Base-by-base conservation (phyloP, 2,888 invertebrate genomes). In the Dascillus cervinus region DNA sequence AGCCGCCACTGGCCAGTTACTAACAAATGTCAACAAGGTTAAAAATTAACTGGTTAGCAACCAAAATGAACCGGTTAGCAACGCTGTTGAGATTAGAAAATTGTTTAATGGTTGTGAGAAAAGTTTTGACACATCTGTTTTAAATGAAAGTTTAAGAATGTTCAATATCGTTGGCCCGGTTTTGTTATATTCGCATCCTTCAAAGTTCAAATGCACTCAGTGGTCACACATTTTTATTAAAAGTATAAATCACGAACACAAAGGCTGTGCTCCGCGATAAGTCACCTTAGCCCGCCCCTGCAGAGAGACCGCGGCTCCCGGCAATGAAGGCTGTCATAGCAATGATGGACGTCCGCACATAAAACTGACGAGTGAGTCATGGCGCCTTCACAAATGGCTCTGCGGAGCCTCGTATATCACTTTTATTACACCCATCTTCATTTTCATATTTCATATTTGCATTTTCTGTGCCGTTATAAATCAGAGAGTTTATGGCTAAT, bases 331-430 rank as follows among this genome's bases (percentile, higher is more conserved):
- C 73, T 75, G 78, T 78, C 77, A 75, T 62, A 56, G 65, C 50
- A 53, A 73, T 79, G 79, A 79, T 76, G 72, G 78, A 79, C 78
- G 76, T 77, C 74, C 67, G 67, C 62, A 72, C 71, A 77, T 77
- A 78, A 77, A 77, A 71, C 77, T 79, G 79, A 79, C 79, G 78
- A 78, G 76, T 72, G 75, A 72, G 66, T 67, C 66, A 71, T 66
- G 71, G 71, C 72, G 72, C 73, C 72, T 73, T 70, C 70, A 71
- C 74, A 73, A 79, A 79, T 77, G 78, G 79, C 78, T 72, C 78
- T 75, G 74, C 73, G 73, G 79, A 77, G 78, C 74, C 75, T 73
- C 73, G 72, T 79, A 78, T 77, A 79, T 79, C 79, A 78, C 75
- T 79, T 79, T 79, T 79, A 79, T 79, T 78, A 78, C 77, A 75